Evolutionary conservation across 2,888 invertebrate genomes (phyloP).

Genomic region (Oscheius sp.): DNA sequence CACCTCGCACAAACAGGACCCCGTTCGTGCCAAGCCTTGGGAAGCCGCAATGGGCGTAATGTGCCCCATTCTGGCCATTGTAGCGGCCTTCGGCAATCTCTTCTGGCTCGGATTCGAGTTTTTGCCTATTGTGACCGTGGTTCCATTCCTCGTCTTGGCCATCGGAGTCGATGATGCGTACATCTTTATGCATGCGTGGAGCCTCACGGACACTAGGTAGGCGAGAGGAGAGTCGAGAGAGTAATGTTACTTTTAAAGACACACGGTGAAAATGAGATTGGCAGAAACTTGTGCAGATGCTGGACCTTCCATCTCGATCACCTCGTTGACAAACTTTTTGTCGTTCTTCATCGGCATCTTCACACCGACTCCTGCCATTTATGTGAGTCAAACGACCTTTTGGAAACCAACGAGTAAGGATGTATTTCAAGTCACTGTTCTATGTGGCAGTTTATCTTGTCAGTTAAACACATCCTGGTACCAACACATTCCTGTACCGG

Average conservation of each 20-base stretch:
- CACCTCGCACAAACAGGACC: constrained; percentile 63
- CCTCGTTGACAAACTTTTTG: constrained; percentile 71
- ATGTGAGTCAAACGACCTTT: constrained; percentile 38
- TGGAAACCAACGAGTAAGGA: no score
- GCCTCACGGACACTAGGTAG: constrained; percentile 59
- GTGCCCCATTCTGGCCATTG: constrained; percentile 71
- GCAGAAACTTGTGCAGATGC: constrained; percentile 70
- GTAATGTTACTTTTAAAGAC: constrained; percentile 40
- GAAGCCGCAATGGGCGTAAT: constrained; percentile 71
- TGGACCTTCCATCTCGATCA: constrained; percentile 72
- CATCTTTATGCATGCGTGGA: constrained; percentile 73
- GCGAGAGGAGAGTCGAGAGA: neutral
- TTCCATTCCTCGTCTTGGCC: constrained; percentile 72
- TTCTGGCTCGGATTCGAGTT: constrained; percentile 73
- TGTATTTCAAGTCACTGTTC: no score
- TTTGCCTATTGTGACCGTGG: constrained; percentile 72
- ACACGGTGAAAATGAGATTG: constrained; percentile 56
- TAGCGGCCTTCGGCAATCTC: constrained; percentile 69
- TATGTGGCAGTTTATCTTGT: no score
- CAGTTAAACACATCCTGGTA: no score
- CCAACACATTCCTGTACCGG: no score
- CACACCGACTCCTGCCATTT: constrained; percentile 72
- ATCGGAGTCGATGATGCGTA: constrained; percentile 73
- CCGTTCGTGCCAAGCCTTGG: constrained; percentile 66
- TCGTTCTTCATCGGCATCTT: constrained; percentile 72